Conservation (phyloP, 2,797 vertebrate species). For the Nyctalus aviator region DNA sequence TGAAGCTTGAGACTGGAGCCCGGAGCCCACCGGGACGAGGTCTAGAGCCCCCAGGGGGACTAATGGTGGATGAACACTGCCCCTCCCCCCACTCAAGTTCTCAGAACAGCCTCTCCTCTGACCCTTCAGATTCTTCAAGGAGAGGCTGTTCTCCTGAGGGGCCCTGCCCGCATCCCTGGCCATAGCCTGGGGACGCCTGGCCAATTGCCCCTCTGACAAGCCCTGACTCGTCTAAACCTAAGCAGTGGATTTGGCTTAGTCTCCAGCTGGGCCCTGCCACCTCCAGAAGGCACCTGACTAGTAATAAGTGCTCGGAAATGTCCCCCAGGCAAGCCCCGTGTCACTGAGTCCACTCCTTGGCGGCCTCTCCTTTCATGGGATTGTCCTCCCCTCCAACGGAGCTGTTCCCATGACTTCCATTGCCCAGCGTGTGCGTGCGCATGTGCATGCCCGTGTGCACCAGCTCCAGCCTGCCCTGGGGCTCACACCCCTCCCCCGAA, state of each 20-base stretch:
- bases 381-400: neutral
- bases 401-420: neutral
- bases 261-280: slow-evolving; percentile 68
- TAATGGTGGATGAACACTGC: neutral
- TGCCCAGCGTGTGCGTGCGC: neutral
- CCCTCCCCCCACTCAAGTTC: neutral
- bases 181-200: slow-evolving; percentile 26
- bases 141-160: neutral
- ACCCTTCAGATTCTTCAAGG: neutral
- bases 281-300: slow-evolving; percentile 68
- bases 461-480: too few species aligned
- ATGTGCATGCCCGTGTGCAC: neutral
- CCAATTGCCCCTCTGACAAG: slow-evolving; percentile 63
- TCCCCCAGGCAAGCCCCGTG: neutral
- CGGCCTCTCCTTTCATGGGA: neutral
- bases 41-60: neutral
- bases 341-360: neutral
- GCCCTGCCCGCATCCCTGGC: neutral
- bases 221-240: slow-evolving; percentile 68
- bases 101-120: neutral
- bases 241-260: slow-evolving; percentile 73
- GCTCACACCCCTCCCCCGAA: neutral
- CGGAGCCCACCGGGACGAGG: fast-evolving
- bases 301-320: slow-evolving; percentile 19
- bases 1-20: neutral